A percentile compares a stretch with the other conserved stretches of the same genome.
phyloP scores from a whole-genome alignment of 2,113 vertebrate genomes.

The Sceloporus undulatus region DNA sequence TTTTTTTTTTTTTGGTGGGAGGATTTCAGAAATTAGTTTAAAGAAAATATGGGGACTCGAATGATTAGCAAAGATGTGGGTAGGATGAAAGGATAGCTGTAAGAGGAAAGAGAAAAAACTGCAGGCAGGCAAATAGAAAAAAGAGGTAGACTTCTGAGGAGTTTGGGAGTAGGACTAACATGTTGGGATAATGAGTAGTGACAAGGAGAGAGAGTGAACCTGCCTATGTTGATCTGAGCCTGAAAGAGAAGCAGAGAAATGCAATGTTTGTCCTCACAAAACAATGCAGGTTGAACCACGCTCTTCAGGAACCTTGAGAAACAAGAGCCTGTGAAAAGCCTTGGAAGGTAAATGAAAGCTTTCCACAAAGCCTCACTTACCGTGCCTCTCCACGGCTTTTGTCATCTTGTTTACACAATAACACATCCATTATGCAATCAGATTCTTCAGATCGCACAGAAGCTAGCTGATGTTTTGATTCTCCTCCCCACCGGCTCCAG shows the following conservation, averaged over 20 bases:
- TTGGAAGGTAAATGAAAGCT: conserved; percentile 54
- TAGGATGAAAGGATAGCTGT: background rate
- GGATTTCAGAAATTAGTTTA: background rate
- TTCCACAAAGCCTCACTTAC: conserved; percentile 37
- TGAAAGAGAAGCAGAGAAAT: conserved; percentile 34
- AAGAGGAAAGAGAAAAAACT: conserved; percentile 2
- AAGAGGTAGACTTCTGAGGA: conserved; percentile 35
- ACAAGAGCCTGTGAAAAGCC: conserved; percentile 36
- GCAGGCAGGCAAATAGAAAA: conserved; percentile 17
- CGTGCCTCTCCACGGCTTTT: conserved; percentile 43
- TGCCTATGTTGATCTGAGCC: conserved; percentile 26
- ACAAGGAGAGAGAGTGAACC: conserved; percentile 24
- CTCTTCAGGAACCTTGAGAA: conserved; percentile 41
- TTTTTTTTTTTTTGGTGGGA: background rate
- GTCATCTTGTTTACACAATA: conserved; percentile 45
- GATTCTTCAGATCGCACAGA: conserved; percentile 43
- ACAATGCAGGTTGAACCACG: conserved; percentile 45
- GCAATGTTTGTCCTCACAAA: conserved; percentile 41
- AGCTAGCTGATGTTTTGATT: conserved; percentile 41
- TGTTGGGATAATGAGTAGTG: conserved; percentile 19
- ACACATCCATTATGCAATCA: conserved; percentile 50
- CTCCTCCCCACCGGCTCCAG: background rate
- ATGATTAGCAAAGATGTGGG: conserved; percentile 14
- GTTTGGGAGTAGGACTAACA: background rate
- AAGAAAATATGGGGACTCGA: conserved; percentile 4